phyloP scores from a whole-genome alignment of 2,113 vertebrate species.

The Lasiurus cinereus region DNA sequence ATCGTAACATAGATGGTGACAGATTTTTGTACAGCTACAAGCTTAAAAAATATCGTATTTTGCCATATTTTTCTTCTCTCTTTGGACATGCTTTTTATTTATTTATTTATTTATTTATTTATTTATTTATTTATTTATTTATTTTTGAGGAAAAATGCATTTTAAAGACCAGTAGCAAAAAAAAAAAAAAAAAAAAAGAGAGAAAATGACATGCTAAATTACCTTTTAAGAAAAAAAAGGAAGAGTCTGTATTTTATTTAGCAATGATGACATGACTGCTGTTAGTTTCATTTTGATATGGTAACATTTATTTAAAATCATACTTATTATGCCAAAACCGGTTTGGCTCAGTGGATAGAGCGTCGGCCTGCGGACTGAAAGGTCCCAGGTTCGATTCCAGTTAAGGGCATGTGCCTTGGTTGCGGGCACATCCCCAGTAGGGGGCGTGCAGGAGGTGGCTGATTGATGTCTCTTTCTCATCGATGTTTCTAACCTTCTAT shows the following conservation, averaged over 20 bases:
- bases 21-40: slow-evolving; percentile 83
- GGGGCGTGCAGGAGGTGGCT: no score
- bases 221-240: slow-evolving; percentile 53
- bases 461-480: no score
- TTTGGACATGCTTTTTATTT: slow-evolving; percentile 73
- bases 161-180: slow-evolving; percentile 70
- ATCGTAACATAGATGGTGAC: slow-evolving; percentile 87
- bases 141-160: slow-evolving; percentile 61
- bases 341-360: no score
- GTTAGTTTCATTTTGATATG: slow-evolving; percentile 54
- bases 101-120: no score
- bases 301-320: slow-evolving; percentile 1
- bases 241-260: slow-evolving; percentile 59
- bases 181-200: background rate
- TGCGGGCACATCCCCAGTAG: no score
- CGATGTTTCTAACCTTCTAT: no score
- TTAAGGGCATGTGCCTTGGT: no score
- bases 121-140: background rate
- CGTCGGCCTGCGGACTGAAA: no score
- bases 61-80: slow-evolving; percentile 78
- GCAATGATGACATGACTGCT: background rate
- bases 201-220: slow-evolving; percentile 54
- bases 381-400: no score
- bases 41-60: slow-evolving; percentile 78
- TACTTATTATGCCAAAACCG: no score